These are phyloP conservation scores for Seriola rivoliana DNA, from an alignment of 2,113 vertebrate genomes.

Conservation along the genomic window DNA sequence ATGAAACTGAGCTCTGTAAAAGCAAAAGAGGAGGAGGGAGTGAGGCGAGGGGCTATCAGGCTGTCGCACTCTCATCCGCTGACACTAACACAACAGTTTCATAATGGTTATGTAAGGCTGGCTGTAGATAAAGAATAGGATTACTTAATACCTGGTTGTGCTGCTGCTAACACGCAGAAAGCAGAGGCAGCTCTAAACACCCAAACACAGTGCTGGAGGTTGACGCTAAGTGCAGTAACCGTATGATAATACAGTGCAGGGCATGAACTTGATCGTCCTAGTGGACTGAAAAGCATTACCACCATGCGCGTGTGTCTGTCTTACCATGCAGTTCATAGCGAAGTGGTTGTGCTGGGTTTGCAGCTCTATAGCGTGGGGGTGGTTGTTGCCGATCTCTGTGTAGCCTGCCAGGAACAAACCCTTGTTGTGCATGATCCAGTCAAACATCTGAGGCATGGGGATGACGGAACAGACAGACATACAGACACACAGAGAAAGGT, in stretches of 20 bases:
- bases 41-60: neutral
- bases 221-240: slow-evolving; percentile 52
- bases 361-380: slow-evolving; percentile 95
- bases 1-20: neutral
- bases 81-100: slow-evolving; percentile 55
- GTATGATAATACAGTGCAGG: slow-evolving; percentile 48
- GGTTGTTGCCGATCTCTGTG: slow-evolving; percentile 98
- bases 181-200: slow-evolving; percentile 46
- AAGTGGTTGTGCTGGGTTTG: slow-evolving; percentile 99
- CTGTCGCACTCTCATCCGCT: slow-evolving; percentile 8
- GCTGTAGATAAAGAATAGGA: slow-evolving; percentile 61
- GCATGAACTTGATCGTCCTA: slow-evolving; percentile 29
- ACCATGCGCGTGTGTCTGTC: slow-evolving; percentile 58
- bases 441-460: slow-evolving; percentile 92
- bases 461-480: slow-evolving; percentile 37
- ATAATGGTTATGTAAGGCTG: slow-evolving; percentile 73
- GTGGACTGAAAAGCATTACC: slow-evolving; percentile 54
- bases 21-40: neutral
- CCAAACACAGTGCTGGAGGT: slow-evolving; percentile 52
- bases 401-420: slow-evolving; percentile 98
- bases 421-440: slow-evolving; percentile 99
- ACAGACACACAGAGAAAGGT: neutral
- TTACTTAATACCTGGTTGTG: slow-evolving; percentile 67
- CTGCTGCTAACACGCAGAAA: slow-evolving; percentile 35
- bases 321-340: slow-evolving; percentile 99